Evolutionary conservation across 2,888 invertebrate species (phyloP), one percentile per base, ranked within the genome.

Genomic region (Operophtera brumata): DNA sequence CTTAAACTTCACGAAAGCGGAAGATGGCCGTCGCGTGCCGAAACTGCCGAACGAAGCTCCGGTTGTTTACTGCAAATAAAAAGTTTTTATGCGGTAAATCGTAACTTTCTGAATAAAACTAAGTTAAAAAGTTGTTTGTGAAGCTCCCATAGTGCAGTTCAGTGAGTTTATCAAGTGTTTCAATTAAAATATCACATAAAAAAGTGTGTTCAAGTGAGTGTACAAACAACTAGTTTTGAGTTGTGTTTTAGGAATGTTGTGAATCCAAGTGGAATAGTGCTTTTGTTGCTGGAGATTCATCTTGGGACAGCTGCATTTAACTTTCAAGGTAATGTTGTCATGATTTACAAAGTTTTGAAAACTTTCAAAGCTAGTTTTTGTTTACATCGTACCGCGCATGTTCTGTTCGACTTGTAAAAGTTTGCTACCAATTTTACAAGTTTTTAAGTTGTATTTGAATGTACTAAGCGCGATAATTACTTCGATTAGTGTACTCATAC

Each of bases 21-120:
- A 89, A 89, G 84, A 89, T 89, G 88, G 89, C 89, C 86, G 89
- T 83, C 88, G 88, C 80, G 84, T 86, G 81, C 75, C 57, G 52
- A 57, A 57, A 56, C 41, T 20, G 56, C 36, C 75, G 85, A 77
- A 74, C 79, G 84, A 80, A 73, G 87, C 87, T 87, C 88, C 74
- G 84, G 75, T 77, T 86, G 83, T 86, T 87, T 87, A 86, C 77
- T 72, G 76, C 79, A 77, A 73, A 77, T 80, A 80, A 75, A 84
- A 69, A 85, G 82, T 86, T 87, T 87, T 83, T 82, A 77, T 69
- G 67, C 67, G 63, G 68, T 59, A 72, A 73, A 76, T 69, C 64
- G 71, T 63, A 57, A 60, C 66, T 66, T 64, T 70, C 75, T 64
- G 74, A 74, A 53, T 50, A 65, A 71, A 76, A 82, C 71, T 73